These are phyloP conservation scores for Chaenogobius annularis DNA, from an alignment of 2,113 vertebrate genomes.

Conservation along the genomic window DNA sequence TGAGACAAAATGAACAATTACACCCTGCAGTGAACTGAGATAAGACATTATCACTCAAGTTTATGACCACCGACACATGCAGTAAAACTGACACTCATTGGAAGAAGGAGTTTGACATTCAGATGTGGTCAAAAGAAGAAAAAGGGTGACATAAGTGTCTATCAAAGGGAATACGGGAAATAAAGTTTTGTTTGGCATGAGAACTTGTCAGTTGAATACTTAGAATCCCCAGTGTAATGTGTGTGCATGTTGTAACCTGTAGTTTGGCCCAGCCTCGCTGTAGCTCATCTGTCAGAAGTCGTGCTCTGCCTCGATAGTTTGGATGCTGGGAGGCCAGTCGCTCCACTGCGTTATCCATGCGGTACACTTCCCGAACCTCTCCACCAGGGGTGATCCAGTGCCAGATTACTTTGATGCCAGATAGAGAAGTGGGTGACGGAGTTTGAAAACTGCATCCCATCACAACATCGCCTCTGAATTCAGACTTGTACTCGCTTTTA, in stretches of 20 bases:
- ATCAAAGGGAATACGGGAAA: no score
- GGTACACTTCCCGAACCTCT: slow-evolving; percentile 58
- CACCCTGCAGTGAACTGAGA: neutral
- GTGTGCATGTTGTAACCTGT: slow-evolving; percentile 46
- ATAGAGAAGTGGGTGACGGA: slow-evolving; percentile 17
- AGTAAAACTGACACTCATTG: neutral
- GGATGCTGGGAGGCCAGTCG: slow-evolving; percentile 48
- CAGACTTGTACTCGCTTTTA: slow-evolving; percentile 60
- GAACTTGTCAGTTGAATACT: neutral
- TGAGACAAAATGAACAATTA: slow-evolving; percentile 32
- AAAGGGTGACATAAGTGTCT: no score
- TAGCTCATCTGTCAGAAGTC: slow-evolving; percentile 77
- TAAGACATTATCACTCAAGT: neutral
- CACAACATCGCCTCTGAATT: slow-evolving; percentile 75
- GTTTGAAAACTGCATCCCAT: slow-evolving; percentile 86
- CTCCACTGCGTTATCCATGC: slow-evolving; percentile 66
- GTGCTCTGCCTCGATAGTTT: slow-evolving; percentile 72
- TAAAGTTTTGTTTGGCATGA: neutral
- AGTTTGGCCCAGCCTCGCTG: slow-evolving; percentile 75
- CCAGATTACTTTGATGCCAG: slow-evolving; percentile 80
- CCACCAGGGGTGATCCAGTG: neutral
- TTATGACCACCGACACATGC: neutral
- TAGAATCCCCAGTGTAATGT: neutral
- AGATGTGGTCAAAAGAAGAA: no score
- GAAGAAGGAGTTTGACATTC: no score